Base-by-base conservation (phyloP, 2,113 vertebrate genomes). In the Arvicanthis niloticus region DNA sequence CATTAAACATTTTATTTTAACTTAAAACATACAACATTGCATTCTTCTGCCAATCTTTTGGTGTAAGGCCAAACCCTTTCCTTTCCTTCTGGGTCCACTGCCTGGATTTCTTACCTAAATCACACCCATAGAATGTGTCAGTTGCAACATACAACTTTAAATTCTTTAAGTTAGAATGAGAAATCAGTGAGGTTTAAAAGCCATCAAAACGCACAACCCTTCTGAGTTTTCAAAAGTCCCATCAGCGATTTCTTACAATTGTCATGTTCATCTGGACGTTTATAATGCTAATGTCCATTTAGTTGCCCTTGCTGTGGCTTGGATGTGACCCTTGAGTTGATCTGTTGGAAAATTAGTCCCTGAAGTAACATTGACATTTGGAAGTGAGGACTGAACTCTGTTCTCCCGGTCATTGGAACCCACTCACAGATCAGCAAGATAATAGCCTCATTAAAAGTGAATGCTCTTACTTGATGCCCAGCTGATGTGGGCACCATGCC, bases 1-100 rank as follows among this genome's bases (percentile, higher is more conserved):
- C 93, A 89, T 95, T 97, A 96, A 97, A 95, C 87, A 93, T 94
- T 96, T 97, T 96, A 88, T 96, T 97, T 92, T 94, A 96, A 96
- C 93, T 96, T 86, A 97, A 97, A 92, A 89, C 91, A 97, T 88
- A 76, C 82, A 95, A 76, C 92, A 92, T 37, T 77, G 40, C 70
- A 88, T 92, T 92, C 53, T 75, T 85, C 93, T 73, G 88, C 88
- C 88, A 91, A 62, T 88, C 91, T 94, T 97, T 96, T 93, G 89
- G 96, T 94, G 81, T 86, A 56, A 67, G 65, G 91, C 80, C 85
- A 97, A 91, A 58, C 67, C 65, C 15, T 94, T 95, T 91, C 26
- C 42, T 96, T 92, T 81, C 75, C 84, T 56, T 60, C n/a, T n/a
- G 72, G 65, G 26, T 70, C 48, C 58, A 42, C 78, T 88, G 37